Evolutionary conservation across 2,113 vertebrate species (phyloP).

Genomic region (Calidris pugnax): DNA sequence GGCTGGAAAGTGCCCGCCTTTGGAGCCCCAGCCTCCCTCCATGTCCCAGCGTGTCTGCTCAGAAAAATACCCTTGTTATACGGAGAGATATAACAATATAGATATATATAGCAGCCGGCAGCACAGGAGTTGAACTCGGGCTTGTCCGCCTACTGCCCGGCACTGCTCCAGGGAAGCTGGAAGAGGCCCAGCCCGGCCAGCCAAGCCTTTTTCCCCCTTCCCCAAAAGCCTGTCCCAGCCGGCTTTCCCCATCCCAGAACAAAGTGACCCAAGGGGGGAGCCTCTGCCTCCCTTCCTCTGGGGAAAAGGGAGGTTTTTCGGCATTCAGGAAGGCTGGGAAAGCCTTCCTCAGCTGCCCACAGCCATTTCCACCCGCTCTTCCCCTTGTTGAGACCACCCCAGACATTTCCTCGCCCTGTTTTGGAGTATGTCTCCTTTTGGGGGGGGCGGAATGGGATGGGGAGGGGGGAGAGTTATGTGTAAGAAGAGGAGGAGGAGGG

Average conservation of each 20-base stretch:
- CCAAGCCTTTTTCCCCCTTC: not conserved
- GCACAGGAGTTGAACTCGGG: not conserved
- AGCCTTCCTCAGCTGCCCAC: not conserved
- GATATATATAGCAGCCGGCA: not conserved
- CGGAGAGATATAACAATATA: not conserved
- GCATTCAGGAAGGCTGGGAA: not conserved
- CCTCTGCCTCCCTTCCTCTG: not conserved
- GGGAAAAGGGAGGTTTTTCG: not conserved
- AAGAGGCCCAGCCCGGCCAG: not conserved
- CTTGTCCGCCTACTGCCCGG: not conserved
- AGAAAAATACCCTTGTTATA: not conserved
- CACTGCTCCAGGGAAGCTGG: not conserved
- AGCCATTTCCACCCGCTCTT: not conserved
- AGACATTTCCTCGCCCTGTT: not conserved
- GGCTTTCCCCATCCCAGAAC: not conserved
- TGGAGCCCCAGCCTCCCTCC: not conserved
- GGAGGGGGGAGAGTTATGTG: too few relatives aligned
- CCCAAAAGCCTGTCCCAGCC: not conserved
- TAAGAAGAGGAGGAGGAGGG: not conserved
- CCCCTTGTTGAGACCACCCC: conserved; percentile 14
- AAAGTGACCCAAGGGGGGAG: not conserved
- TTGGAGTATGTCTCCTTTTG: not conserved
- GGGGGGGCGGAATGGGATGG: not conserved
- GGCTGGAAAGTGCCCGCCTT: not conserved
- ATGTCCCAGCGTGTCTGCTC: not conserved